Base-by-base conservation (phyloP, 2,113 vertebrate genomes). In the Gymnorhina tibicen region DNA sequence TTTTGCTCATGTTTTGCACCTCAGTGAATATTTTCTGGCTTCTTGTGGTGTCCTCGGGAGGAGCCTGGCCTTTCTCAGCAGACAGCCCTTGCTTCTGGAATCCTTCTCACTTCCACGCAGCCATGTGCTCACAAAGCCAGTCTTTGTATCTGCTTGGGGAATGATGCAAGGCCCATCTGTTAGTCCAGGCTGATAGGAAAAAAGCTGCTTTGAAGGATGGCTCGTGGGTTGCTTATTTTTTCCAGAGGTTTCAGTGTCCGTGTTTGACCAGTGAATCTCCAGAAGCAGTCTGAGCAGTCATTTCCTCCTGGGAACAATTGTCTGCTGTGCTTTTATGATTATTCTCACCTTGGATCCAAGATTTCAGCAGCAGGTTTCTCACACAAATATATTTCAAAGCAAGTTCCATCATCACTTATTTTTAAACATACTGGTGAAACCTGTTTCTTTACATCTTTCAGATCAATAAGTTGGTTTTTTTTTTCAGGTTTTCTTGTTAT, bases 91-190 rank as follows among this genome's bases (percentile, higher is more conserved):
- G 16, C 78, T 94, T 96, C 82, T 95, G 91, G 87, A 94, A 85
- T 95, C 39, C 55, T 91, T 49, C 69, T 91, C 20, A 30, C 73
- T 89, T 78, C 77, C 74, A 85, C 0, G 0, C 66, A 76, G 62
- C 84, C 70, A 0, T 78, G 58, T 75, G 63, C 63, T 90, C 37
- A 96, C 87, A 96, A 91, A 94, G 78, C 63, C 4, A 0, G 68
- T 74, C 95, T 86, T 95, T 97, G 85, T 97, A 80, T 80, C 72
- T 70, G 52, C 66, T 28, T 13, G 15, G 27, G 53, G 49, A 94
- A 33, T 90, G 78, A 67, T 93, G 74, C 87, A 93, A 83, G 49
- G 64, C 79, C 87, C 64, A 39, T 92, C 90, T 96, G 79, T 92
- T 93, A 90, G 56, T 56, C 69, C 60, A 52, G 64, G 11, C 93